Percentiles rank a stretch among this genome's conserved stretches.
Conservation (phyloP, 2,113 vertebrate species). For the Amblyopsis rosae region DNA sequence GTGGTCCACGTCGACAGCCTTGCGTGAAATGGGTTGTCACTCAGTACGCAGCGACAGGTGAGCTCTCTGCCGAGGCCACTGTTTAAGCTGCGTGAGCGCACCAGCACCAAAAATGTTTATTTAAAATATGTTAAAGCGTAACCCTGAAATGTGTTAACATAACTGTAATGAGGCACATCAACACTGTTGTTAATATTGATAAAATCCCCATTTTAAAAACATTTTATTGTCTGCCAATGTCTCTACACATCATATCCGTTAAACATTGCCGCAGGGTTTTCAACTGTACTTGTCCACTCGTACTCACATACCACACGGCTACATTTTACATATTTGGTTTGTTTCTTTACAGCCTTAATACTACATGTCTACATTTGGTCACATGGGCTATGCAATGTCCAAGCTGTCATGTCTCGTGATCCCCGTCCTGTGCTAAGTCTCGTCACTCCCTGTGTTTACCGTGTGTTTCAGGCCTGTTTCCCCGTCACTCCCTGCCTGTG, state of each 20-base stretch:
- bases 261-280: no score
- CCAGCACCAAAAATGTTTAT: slow-evolving; percentile 8
- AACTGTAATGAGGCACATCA: no score
- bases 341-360: slow-evolving; percentile 10
- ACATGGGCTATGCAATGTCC: background rate
- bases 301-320: background rate
- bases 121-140: no score
- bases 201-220: no score
- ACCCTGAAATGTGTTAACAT: no score
- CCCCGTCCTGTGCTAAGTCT: no score
- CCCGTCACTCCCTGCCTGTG: no score
- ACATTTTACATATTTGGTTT: slow-evolving; percentile 22
- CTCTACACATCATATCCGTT: background rate
- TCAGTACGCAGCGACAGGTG: slow-evolving; percentile 46
- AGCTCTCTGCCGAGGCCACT: slow-evolving; percentile 35
- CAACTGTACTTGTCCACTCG: no score
- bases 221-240: background rate
- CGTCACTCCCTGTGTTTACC: no score
- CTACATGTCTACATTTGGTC: slow-evolving; percentile 15
- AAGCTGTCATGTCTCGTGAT: background rate
- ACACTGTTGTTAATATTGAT: no score
- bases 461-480: no score
- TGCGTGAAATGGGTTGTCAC: slow-evolving; percentile 36
- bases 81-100: slow-evolving; percentile 21
- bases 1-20: slow-evolving; percentile 50